Evolutionary conservation across 2,888 invertebrate species (phyloP).

Genomic region (Tetanocera ferruginea): DNA sequence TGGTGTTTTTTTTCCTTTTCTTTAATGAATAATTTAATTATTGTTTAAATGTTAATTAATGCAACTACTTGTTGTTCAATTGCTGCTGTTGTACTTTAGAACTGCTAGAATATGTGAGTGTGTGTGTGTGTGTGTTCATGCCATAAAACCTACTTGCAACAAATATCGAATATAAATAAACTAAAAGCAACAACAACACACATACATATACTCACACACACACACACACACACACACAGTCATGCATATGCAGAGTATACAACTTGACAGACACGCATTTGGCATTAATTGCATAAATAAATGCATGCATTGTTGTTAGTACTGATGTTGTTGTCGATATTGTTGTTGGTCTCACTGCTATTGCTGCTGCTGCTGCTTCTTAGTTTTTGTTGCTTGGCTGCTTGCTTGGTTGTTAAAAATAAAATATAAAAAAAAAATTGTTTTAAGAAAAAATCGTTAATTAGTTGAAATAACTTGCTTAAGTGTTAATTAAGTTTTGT

Average conservation of each 20-base stretch:
- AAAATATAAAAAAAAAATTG: conserved; percentile 30
- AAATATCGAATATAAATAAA: conserved; percentile 30
- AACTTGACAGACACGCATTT: conserved; percentile 66
- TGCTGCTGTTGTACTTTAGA: conserved; percentile 33
- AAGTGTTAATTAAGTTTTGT: conserved; percentile 58
- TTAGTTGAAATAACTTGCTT: conserved; percentile 57
- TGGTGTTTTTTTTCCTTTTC: conserved; percentile 29
- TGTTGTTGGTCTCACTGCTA: conserved; percentile 37
- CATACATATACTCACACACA: neutral
- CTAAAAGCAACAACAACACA: neutral
- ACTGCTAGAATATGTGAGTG: conserved; percentile 36
- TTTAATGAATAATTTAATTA: conserved; percentile 66
- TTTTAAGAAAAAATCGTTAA: conserved; percentile 52
- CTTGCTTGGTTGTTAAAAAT: conserved; percentile 25
- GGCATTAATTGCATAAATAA: conserved; percentile 62
- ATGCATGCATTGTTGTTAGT: conserved; percentile 48
- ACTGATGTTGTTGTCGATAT: conserved; percentile 34
- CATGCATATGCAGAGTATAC: conserved; percentile 34
- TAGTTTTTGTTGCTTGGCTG: neutral
- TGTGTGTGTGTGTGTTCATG: conserved; percentile 31
- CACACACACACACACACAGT: conserved; percentile 4
- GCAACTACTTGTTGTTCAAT: conserved; percentile 55
- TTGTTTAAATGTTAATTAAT: conserved; percentile 68
- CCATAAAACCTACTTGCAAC: neutral
- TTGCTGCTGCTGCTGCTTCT: conserved; percentile 24